Conservation (phyloP, 2,113 vertebrate genomes). For the Oryctolagus cuniculus region mOryCun1.1 NC_091440.1:54751501-54752000, state of each 20-base stretch:
- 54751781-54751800: neutral
- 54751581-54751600: too few relatives aligned
- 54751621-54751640: too few relatives aligned
- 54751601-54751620: too few relatives aligned
- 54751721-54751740: neutral
- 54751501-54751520: too few relatives aligned
- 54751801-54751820: neutral
- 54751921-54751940: neutral
- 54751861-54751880: neutral
- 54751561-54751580: too few relatives aligned
- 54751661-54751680: neutral
- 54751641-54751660: neutral
- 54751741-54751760: neutral
- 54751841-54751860: neutral
- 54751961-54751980: conserved; percentile 15
- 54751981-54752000: neutral
- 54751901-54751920: neutral
- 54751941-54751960: neutral
- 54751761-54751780: neutral
- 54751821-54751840: neutral
- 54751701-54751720: neutral
- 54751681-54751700: conserved; percentile 29
- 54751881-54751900: neutral
- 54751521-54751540: too few relatives aligned
- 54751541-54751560: too few relatives aligned